Percentiles rank a stretch among this genome's conserved stretches.
Conservation (phyloP, 2,113 vertebrate genomes). For the Rutilus rutilus region DNA sequence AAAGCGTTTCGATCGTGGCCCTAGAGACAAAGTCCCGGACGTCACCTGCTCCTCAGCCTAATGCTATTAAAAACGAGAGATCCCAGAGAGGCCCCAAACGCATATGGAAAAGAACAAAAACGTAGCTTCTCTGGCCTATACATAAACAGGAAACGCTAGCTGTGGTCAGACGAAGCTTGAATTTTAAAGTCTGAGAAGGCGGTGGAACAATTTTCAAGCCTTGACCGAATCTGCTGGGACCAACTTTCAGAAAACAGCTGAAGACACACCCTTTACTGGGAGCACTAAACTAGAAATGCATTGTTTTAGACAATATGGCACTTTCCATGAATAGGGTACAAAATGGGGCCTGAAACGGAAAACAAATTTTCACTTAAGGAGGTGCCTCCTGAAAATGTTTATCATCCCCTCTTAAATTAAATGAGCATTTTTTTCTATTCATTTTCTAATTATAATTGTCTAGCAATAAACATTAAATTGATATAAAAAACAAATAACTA, state of each 20-base stretch:
- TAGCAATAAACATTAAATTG: neutral
- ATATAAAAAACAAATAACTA: too few species aligned
- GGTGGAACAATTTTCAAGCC: neutral
- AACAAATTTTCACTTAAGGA: neutral
- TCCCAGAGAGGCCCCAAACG: conserved; percentile 43
- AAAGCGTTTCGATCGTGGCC: conserved; percentile 72
- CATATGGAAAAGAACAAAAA: conserved; percentile 48
- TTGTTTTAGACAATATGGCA: neutral
- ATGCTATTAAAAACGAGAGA: conserved; percentile 51
- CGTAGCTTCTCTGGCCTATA: conserved; percentile 18
- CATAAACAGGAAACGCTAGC: conserved; percentile 52
- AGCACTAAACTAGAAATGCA: neutral
- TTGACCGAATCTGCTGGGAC: neutral
- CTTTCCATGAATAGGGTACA: neutral
- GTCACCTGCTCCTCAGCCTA: conserved; percentile 61
- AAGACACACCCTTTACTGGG: neutral
- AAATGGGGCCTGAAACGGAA: neutral
- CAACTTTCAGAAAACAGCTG: neutral
- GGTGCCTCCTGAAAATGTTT: neutral
- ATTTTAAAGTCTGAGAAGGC: conserved; percentile 41
- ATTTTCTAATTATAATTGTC: too few species aligned
- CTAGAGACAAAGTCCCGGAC: conserved; percentile 53
- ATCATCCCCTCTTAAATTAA: too few species aligned
- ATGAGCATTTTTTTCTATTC: too few species aligned
- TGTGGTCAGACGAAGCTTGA: conserved; percentile 36